Evolutionary conservation across 2,797 vertebrate genomes (phyloP).

Genomic region (Clamator glandarius): DNA sequence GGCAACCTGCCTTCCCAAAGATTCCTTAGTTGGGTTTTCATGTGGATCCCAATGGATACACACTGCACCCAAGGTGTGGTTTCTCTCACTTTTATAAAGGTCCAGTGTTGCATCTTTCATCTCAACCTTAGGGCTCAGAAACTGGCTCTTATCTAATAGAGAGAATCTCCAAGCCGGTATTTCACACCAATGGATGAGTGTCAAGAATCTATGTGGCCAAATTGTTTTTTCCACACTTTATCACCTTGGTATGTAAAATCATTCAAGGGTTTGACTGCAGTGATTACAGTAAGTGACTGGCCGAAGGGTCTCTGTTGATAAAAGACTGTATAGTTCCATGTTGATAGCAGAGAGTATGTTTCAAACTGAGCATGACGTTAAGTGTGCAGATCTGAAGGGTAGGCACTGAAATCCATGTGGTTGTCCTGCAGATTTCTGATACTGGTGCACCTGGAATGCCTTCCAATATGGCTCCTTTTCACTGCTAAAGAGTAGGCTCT

Average conservation of each 20-base stretch:
- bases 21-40: not conserved
- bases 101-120: not conserved
- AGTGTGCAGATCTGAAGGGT: not conserved
- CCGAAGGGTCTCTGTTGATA: not conserved
- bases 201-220: not conserved
- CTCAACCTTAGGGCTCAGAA: not conserved
- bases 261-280: not conserved
- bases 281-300: not conserved
- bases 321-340: not conserved
- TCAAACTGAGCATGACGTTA: not conserved
- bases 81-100: not conserved
- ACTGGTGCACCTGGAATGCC: not conserved
- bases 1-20: not conserved
- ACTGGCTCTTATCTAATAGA: not conserved
- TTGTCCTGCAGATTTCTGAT: not conserved
- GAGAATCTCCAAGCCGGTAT: not conserved
- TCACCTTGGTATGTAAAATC: not conserved
- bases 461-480: not conserved
- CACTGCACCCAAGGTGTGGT: fast-evolving
- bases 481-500: not conserved
- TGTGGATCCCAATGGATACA: not conserved
- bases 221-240: fast-evolving
- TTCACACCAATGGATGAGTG: fast-evolving
- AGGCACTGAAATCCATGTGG: not conserved
- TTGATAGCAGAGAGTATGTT: not conserved